Evolutionary conservation across 1,140 invertebrate species (phyloP).

Genomic region (Saccostrea glomerata): DNA sequence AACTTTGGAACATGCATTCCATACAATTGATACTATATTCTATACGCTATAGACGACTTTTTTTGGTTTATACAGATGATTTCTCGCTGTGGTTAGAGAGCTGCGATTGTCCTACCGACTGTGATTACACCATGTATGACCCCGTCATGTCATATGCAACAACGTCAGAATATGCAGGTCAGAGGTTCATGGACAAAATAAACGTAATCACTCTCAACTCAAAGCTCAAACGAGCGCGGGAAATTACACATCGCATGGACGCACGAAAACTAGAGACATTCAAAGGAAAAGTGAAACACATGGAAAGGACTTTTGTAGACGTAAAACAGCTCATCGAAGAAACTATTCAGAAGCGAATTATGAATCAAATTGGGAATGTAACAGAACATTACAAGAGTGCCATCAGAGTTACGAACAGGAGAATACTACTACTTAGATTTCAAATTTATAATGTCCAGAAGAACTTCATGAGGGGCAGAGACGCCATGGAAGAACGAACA

Average conservation of each 20-base stretch:
- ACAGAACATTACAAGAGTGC: slow-evolving; percentile 41
- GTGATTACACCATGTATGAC: slow-evolving; percentile 63
- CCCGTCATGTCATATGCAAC: slow-evolving; percentile 66
- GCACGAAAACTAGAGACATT: slow-evolving; percentile 52
- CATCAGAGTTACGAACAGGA: slow-evolving; percentile 47
- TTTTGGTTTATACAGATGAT: slow-evolving; percentile 13
- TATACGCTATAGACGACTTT: neutral
- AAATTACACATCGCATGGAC: slow-evolving; percentile 61
- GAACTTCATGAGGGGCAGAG: slow-evolving; percentile 64
- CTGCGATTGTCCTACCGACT: slow-evolving; percentile 67
- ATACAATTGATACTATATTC: too few species aligned
- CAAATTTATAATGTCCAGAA: slow-evolving; percentile 63
- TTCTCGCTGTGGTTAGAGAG: slow-evolving; percentile 9
- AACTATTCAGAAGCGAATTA: slow-evolving; percentile 47
- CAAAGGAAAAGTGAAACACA: slow-evolving; percentile 17
- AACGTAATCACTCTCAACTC: slow-evolving; percentile 32
- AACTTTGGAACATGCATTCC: too few species aligned
- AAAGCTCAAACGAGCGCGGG: slow-evolving; percentile 57
- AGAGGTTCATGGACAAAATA: slow-evolving; percentile 48
- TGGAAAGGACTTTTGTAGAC: slow-evolving; percentile 30
- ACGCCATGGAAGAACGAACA: slow-evolving; percentile 70
- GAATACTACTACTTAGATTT: slow-evolving; percentile 59
- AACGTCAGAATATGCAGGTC: slow-evolving; percentile 62
- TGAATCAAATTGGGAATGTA: slow-evolving; percentile 45
- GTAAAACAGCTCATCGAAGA: slow-evolving; percentile 52